A percentile compares a stretch with the other conserved stretches of the same genome.
These are phyloP conservation scores for Diplolepis rosae DNA, from an alignment of 2,888 invertebrate species.

Conservation along the genomic window DNA sequence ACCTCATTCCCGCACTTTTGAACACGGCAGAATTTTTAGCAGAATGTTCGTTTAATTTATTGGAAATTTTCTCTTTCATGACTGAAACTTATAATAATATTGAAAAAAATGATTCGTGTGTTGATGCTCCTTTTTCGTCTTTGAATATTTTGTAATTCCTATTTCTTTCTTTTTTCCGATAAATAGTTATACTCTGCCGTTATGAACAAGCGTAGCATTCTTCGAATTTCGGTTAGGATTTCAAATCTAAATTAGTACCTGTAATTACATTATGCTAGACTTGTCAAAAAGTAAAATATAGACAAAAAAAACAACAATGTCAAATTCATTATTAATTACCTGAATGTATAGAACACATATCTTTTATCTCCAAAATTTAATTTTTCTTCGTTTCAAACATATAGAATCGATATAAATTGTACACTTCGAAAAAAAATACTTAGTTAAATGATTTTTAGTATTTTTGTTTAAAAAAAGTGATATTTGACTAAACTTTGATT, in stretches of 20 bases:
- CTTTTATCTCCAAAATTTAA: too few relatives aligned
- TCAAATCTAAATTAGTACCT: background rate
- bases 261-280: too few relatives aligned
- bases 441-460: too few relatives aligned
- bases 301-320: too few relatives aligned
- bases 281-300: too few relatives aligned
- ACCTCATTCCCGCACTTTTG: slow-evolving; percentile 59
- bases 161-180: background rate
- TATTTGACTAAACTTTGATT: too few relatives aligned
- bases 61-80: slow-evolving; percentile 39
- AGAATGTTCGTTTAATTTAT: slow-evolving; percentile 16
- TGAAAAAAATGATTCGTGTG: background rate
- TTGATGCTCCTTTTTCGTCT: background rate
- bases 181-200: background rate
- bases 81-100: slow-evolving; percentile 35
- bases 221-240: slow-evolving; percentile 17
- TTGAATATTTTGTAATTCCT: background rate
- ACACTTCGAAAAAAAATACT: too few relatives aligned
- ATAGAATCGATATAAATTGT: too few relatives aligned
- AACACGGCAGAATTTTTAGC: background rate
- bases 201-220: background rate
- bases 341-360: too few relatives aligned
- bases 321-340: too few relatives aligned
- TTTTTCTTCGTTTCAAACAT: too few relatives aligned
- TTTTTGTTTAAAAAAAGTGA: too few relatives aligned